Conservation (phyloP, 2,888 invertebrate genomes). For the Carpatolechia fugitivella region DNA sequence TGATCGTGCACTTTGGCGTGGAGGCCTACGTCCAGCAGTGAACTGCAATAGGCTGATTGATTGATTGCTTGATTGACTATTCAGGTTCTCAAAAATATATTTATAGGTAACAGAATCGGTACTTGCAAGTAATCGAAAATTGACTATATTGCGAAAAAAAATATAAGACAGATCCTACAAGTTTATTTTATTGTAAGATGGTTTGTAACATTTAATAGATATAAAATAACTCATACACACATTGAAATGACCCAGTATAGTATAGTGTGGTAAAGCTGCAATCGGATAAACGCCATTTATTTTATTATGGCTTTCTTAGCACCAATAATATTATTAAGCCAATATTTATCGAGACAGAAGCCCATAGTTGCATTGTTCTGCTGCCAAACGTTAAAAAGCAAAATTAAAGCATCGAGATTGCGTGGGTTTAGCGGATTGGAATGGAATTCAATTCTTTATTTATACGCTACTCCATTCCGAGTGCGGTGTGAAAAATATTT, state of each 20-base stretch:
- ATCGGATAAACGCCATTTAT: background rate
- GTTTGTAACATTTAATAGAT: too few relatives aligned
- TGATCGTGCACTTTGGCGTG: too few relatives aligned
- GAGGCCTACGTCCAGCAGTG: too few relatives aligned
- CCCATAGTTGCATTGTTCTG: slow-evolving; percentile 32
- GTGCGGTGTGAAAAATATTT: slow-evolving; percentile 15
- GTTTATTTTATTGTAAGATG: too few relatives aligned
- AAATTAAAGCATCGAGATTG: slow-evolving; percentile 46
- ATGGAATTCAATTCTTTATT: slow-evolving; percentile 52
- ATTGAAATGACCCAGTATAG: background rate
- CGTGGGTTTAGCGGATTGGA: slow-evolving; percentile 49
- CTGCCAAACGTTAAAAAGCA: slow-evolving; percentile 41
- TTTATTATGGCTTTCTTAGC: background rate
- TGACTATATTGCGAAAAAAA: too few relatives aligned
- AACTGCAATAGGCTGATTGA: too few relatives aligned
- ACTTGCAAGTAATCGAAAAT: too few relatives aligned
- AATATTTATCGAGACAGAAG: slow-evolving; percentile 21
- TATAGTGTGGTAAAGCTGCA: background rate
- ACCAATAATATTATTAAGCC: background rate
- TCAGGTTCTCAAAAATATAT: too few relatives aligned
- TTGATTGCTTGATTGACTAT: too few relatives aligned
- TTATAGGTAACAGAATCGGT: too few relatives aligned
- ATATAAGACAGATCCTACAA: too few relatives aligned
- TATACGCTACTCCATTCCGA: slow-evolving; percentile 35
- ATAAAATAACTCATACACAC: too few relatives aligned